A percentile compares a stretch with the other conserved stretches of the same genome.
Conservation (phyloP, 2,113 vertebrate species). For the Manacus vitellinus region DNA sequence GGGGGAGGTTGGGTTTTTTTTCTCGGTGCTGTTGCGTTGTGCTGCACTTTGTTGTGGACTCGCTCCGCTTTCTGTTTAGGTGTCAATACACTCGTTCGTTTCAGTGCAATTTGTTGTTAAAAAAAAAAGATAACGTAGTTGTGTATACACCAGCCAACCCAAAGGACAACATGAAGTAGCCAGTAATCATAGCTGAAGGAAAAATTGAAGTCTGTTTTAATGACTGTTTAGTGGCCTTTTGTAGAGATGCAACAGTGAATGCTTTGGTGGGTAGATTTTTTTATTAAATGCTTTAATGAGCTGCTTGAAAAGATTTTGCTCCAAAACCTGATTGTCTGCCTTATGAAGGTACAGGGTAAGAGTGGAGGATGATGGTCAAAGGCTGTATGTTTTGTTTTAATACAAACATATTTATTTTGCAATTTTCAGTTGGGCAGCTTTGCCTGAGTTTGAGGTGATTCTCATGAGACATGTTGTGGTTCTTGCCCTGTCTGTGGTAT, state of each 20-base stretch:
- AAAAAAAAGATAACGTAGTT: rapidly evolving
- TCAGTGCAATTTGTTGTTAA: not conserved
- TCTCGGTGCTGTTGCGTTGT: not conserved
- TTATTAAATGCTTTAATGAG: not conserved
- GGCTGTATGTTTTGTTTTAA: not conserved
- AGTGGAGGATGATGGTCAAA: not conserved
- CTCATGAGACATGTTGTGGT: rapidly evolving
- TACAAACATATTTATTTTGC: not conserved
- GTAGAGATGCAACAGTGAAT: not conserved
- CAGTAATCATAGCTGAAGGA: rapidly evolving
- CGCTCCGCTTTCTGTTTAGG: not conserved
- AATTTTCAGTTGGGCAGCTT: rapidly evolving
- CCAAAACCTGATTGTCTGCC: rapidly evolving
- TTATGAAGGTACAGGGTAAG: not conserved
- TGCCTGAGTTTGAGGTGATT: not conserved
- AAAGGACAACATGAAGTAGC: not conserved
- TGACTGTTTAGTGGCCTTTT: not conserved
- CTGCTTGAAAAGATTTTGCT: not conserved
- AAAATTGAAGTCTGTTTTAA: not conserved
- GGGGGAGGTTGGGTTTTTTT: not conserved
- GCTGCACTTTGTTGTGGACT: not conserved
- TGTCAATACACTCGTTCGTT: rapidly evolving
- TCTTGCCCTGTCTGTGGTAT: rapidly evolving
- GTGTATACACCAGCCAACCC: rapidly evolving
- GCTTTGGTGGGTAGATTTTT: not conserved